These are phyloP conservation scores for Campylomormyrus tamandua DNA, from an alignment of 2,113 vertebrate species.

Conservation along the genomic window DNA sequence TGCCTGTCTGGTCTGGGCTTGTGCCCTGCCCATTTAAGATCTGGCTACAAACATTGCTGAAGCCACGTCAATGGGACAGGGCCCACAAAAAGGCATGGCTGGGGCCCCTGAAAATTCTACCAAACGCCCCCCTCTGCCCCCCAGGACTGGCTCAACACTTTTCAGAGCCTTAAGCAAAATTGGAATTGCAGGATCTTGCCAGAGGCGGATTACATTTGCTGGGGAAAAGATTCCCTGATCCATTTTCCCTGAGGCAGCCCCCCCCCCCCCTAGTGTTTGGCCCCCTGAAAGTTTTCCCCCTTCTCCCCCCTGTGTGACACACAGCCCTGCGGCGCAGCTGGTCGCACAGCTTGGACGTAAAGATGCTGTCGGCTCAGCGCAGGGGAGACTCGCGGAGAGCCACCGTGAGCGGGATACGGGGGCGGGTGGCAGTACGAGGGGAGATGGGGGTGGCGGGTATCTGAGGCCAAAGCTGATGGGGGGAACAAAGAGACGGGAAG, in stretches of 20 bases:
- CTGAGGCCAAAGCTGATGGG: not conserved
- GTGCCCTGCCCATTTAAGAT: not conserved
- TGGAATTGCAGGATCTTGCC: not conserved
- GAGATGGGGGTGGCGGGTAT: not conserved
- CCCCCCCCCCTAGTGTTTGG: not conserved
- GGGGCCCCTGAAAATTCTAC: too few relatives aligned
- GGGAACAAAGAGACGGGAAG: not conserved
- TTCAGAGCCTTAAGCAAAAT: not conserved
- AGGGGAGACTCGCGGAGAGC: not conserved
- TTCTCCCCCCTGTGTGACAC: not conserved
- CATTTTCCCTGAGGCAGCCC: not conserved
- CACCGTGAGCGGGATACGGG: not conserved
- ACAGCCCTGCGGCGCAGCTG: not conserved
- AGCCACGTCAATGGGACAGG: not conserved
- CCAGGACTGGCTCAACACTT: not conserved
- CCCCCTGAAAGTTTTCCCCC: not conserved
- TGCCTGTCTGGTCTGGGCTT: constrained; percentile 2
- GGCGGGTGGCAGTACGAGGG: not conserved
- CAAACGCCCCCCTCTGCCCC: too few relatives aligned
- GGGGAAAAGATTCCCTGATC: not conserved
- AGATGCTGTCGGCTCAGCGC: not conserved
- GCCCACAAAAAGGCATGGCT: not conserved
- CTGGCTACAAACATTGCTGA: not conserved
- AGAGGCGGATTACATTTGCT: not conserved
- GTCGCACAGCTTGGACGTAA: not conserved